Conservation (phyloP, 2,797 vertebrate genomes). For the Acipenser oxyrinchus region DNA sequence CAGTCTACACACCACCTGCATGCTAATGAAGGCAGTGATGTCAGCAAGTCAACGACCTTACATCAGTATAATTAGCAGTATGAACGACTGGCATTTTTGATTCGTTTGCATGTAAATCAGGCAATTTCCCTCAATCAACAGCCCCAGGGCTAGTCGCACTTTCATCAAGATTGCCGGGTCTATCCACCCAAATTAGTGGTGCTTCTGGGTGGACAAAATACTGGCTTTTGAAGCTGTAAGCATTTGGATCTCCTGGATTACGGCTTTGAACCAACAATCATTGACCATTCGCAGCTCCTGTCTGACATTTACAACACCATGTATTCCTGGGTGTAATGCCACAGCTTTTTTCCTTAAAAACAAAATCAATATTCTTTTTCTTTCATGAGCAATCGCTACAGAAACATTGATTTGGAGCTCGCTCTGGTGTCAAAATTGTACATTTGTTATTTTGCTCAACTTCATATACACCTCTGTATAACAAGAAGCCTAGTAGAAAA, state of each 20-base stretch:
- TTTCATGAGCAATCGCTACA: no score
- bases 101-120: slow-evolving; percentile 76
- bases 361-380: no score
- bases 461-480: no score
- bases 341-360: no score
- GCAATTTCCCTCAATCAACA: slow-evolving; percentile 56
- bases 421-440: no score
- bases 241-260: no score
- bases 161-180: slow-evolving; percentile 19
- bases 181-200: not conserved
- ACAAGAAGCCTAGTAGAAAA: no score
- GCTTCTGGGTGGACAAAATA: not conserved
- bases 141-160: slow-evolving; percentile 22
- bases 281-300: not conserved
- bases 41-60: slow-evolving; percentile 74
- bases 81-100: slow-evolving; percentile 53
- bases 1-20: slow-evolving; percentile 61
- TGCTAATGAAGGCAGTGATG: slow-evolving; percentile 78
- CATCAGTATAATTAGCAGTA: slow-evolving; percentile 60
- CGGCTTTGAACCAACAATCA: not conserved
- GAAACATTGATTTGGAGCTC: no score
- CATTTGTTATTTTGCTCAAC: no score
- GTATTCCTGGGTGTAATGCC: no score
- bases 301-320: no score
- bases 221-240: not conserved